phyloP scores from a whole-genome alignment of 2,888 invertebrate species.

The Acleris sparsana region DNA sequence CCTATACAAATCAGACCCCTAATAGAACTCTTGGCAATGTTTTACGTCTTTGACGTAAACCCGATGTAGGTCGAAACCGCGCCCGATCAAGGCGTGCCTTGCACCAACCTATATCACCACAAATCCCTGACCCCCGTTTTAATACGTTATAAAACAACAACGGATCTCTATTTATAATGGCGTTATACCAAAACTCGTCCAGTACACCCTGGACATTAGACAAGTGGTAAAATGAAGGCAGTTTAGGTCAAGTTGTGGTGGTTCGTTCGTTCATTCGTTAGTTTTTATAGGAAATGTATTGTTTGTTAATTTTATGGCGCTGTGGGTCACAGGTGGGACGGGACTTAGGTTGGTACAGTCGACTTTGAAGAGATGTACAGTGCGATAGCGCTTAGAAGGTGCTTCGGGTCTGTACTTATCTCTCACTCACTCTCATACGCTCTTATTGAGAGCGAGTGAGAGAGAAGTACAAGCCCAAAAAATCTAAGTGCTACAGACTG shows the following conservation, averaged over 20 bases:
- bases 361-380: too few species aligned
- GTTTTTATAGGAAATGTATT: slow-evolving; percentile 13
- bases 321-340: too few species aligned
- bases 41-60: slow-evolving; percentile 12
- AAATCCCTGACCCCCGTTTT: neutral
- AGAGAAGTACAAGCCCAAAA: too few species aligned
- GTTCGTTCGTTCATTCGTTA: slow-evolving; percentile 6
- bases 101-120: slow-evolving; percentile 19
- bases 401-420: too few species aligned
- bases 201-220: slow-evolving; percentile 1
- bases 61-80: slow-evolving; percentile 26
- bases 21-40: too few species aligned
- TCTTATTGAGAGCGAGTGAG: too few species aligned
- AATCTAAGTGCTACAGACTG: too few species aligned
- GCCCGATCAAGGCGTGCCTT: slow-evolving; percentile 30
- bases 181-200: neutral
- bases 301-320: slow-evolving; percentile 2
- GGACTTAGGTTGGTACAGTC: too few species aligned
- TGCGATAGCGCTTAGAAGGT: too few species aligned
- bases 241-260: slow-evolving; percentile 15
- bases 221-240: neutral
- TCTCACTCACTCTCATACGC: too few species aligned
- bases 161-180: slow-evolving; percentile 12
- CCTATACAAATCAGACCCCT: too few species aligned
- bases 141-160: neutral